These are phyloP conservation scores for Agrilus planipennis DNA, from an alignment of 1,140 invertebrate species.

Conservation along the genomic window DNA sequence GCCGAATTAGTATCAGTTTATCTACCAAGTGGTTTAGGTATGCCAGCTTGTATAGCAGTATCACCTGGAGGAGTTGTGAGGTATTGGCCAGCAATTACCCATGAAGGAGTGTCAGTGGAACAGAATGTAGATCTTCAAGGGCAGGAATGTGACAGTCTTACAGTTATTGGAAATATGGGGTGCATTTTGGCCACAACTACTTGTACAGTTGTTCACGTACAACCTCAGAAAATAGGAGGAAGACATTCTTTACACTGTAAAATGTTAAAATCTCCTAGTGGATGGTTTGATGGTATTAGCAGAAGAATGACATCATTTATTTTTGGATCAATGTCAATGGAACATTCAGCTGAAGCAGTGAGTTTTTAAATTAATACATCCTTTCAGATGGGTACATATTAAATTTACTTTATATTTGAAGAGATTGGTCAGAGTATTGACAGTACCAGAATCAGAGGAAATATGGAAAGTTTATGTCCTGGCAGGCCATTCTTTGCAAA, in stretches of 20 bases:
- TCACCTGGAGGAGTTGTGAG: constrained; percentile 63
- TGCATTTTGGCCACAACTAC: constrained; percentile 85
- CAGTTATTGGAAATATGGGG: constrained; percentile 55
- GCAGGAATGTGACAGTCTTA: constrained; percentile 70
- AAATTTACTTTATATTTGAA: constrained; percentile 25
- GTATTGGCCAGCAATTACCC: constrained; percentile 83
- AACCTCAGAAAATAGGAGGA: constrained; percentile 43
- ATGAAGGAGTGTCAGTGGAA: constrained; percentile 77
- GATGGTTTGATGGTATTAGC: constrained; percentile 80
- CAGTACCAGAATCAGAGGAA: constrained; percentile 29
- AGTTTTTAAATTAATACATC: constrained; percentile 5
- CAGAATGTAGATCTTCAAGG: constrained; percentile 71
- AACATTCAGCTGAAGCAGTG: constrained; percentile 65
- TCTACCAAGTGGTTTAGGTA: constrained; percentile 34
- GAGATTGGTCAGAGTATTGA: constrained; percentile 49
- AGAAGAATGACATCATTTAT: constrained; percentile 74
- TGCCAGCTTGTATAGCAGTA: constrained; percentile 80
- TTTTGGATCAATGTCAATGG: constrained; percentile 67
- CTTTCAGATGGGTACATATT: neutral
- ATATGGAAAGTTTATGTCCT: constrained; percentile 47
- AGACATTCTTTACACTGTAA: constrained; percentile 57
- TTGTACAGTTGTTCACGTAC: constrained; percentile 72
- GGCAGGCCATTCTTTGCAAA: constrained; percentile 53
- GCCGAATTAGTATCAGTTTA: constrained; percentile 80
- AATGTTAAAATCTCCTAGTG: constrained; percentile 62